Conservation (phyloP, 2,888 invertebrate genomes). For the Drosophila macrothrix region DNA sequence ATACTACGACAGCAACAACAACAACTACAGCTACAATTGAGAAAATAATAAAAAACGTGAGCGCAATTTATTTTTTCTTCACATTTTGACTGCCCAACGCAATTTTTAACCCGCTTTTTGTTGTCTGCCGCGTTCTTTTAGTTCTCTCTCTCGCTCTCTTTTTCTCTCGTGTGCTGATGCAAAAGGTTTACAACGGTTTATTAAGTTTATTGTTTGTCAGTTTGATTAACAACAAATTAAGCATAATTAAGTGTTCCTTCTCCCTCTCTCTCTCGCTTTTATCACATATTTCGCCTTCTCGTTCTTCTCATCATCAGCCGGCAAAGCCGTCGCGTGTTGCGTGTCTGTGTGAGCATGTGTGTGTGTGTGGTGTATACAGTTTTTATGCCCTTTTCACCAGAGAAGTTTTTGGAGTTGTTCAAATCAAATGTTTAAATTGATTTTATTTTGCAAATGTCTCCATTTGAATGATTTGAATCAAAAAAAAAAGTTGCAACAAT, state of each 20-base stretch:
- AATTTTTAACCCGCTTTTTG: slow-evolving; percentile 45
- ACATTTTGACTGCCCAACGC: slow-evolving; percentile 47
- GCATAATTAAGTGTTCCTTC: slow-evolving; percentile 66
- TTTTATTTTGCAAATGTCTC: neutral
- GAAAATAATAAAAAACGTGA: slow-evolving; percentile 52
- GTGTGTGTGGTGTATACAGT: slow-evolving; percentile 64
- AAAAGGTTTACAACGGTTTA: slow-evolving; percentile 55
- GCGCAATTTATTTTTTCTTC: slow-evolving; percentile 50
- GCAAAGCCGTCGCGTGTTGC: slow-evolving; percentile 76
- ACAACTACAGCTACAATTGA: slow-evolving; percentile 54
- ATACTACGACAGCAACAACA: slow-evolving; percentile 14
- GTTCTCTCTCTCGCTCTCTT: slow-evolving; percentile 17
- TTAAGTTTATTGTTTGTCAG: slow-evolving; percentile 58
- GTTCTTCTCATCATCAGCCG: slow-evolving; percentile 52
- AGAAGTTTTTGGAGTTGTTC: slow-evolving; percentile 5
- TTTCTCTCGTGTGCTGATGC: slow-evolving; percentile 24
- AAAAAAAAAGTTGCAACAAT: neutral
- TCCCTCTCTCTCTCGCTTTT: slow-evolving; percentile 9
- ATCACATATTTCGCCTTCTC: slow-evolving; percentile 1
- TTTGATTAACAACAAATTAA: slow-evolving; percentile 77
- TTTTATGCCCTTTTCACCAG: slow-evolving; percentile 57
- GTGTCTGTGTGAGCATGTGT: slow-evolving; percentile 24
- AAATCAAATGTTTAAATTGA: neutral
- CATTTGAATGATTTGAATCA: neutral
- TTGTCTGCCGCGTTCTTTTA: slow-evolving; percentile 55